Conservation (phyloP, 1,140 invertebrate species). For the Harpegnathos saltator region DNA sequence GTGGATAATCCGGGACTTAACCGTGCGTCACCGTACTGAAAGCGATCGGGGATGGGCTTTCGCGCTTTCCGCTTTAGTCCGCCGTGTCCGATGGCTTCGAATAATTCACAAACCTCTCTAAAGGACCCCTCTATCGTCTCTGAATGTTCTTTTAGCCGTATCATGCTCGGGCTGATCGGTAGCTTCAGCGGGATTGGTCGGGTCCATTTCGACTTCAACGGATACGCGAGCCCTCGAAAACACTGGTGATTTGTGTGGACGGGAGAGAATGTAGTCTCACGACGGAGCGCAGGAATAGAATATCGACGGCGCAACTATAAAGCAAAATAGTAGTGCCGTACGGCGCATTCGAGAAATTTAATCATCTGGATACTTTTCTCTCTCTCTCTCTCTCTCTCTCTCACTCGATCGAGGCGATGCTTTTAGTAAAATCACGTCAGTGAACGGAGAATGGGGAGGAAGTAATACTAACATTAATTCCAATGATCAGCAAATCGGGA, state of each 20-base stretch:
- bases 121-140: background rate
- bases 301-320: background rate
- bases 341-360: background rate
- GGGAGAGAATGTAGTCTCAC: background rate
- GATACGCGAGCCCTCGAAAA: background rate
- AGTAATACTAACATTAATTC: no score
- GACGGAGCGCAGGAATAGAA: background rate
- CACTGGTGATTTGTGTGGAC: background rate
- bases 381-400: no score
- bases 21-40: constrained; percentile 24
- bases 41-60: constrained; percentile 24
- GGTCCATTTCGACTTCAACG: constrained; percentile 19
- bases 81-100: background rate
- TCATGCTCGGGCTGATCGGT: background rate
- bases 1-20: constrained; percentile 50
- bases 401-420: no score
- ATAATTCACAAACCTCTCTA: constrained; percentile 18
- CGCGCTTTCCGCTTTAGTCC: constrained; percentile 10
- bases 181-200: background rate
- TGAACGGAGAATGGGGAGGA: no score
- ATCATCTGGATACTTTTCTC: background rate
- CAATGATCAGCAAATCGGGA: no score
- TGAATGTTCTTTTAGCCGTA: background rate
- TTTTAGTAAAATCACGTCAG: no score
- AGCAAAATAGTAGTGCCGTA: background rate